Conservation (phyloP, 2,797 vertebrate genomes). For the Arnoldichthys spilopterus region DNA sequence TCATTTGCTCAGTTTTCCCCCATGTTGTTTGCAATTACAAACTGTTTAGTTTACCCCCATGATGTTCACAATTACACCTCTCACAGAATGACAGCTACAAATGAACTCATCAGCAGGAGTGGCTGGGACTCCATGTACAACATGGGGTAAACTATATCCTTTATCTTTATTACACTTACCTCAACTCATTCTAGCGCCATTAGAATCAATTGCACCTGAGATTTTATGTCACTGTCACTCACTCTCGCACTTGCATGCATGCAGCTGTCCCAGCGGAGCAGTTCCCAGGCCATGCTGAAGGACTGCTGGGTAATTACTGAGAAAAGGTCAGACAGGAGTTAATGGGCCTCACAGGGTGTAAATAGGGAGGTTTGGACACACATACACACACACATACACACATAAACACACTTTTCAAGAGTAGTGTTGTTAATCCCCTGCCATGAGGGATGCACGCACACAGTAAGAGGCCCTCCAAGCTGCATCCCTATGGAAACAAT, state of each 20-base stretch:
- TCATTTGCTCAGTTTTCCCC: neutral
- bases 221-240: conserved; percentile 18
- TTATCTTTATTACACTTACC: neutral
- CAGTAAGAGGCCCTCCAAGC: neutral
- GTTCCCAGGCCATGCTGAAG: conserved; percentile 25
- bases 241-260: conserved; percentile 24
- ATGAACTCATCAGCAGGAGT: neutral
- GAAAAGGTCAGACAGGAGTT: conserved; percentile 54
- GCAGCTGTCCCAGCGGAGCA: conserved; percentile 26
- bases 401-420: conserved; percentile 16
- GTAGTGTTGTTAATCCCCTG: conserved; percentile 10
- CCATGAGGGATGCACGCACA: neutral
- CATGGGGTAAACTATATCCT: neutral
- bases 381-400: conserved; percentile 18
- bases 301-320: conserved; percentile 46
- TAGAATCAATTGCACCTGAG: neutral
- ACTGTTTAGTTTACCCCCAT: neutral
- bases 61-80: neutral
- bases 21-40: neutral
- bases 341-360: conserved; percentile 48
- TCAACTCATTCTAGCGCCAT: neutral
- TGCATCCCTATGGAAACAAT: neutral
- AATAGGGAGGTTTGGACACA: conserved; percentile 34
- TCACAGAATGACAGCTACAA: neutral
- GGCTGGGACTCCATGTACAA: neutral